Evolutionary conservation across 2,888 invertebrate species (phyloP).

Genomic region (Cryptus viduatorius): DNA sequence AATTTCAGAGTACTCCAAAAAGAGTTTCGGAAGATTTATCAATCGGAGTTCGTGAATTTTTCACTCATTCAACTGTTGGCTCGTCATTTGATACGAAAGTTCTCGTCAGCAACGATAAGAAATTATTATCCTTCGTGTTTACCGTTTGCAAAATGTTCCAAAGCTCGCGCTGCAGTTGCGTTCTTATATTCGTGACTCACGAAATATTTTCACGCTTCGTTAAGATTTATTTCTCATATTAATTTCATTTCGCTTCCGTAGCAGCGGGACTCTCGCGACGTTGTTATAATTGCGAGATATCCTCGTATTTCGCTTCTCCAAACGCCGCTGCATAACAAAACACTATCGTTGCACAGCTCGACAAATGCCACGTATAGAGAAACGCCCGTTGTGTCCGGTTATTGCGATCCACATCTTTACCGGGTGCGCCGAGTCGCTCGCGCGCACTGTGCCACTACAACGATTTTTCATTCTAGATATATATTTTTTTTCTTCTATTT

Average conservation of each 20-base stretch:
- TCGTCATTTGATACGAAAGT: too few relatives aligned
- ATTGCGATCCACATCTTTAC: constrained; percentile 10
- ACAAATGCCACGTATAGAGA: not conserved
- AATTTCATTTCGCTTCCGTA: not conserved
- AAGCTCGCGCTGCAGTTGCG: too few relatives aligned
- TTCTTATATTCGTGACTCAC: too few relatives aligned
- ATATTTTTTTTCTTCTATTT: constrained; percentile 39
- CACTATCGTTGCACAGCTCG: constrained; percentile 5
- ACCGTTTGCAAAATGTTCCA: too few relatives aligned
- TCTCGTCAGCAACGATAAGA: too few relatives aligned
- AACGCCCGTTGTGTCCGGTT: not conserved
- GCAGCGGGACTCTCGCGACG: not conserved
- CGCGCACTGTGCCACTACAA: not conserved
- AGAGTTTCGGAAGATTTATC: too few relatives aligned
- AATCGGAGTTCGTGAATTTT: too few relatives aligned
- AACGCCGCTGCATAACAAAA: not conserved
- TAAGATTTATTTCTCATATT: not conserved
- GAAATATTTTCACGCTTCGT: constrained; percentile 6
- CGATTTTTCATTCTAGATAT: constrained; percentile 45
- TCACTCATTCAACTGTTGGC: too few relatives aligned
- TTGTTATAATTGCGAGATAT: constrained; percentile 4
- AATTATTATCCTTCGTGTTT: too few relatives aligned
- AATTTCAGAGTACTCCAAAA: too few relatives aligned
- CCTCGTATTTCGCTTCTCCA: constrained; percentile 22
- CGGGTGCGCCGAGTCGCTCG: constrained; percentile 33